A percentile compares a stretch with the other conserved stretches of the same genome.
phyloP scores from a whole-genome alignment of 1,140 invertebrate species.

The Drosophila sproati region DNA sequence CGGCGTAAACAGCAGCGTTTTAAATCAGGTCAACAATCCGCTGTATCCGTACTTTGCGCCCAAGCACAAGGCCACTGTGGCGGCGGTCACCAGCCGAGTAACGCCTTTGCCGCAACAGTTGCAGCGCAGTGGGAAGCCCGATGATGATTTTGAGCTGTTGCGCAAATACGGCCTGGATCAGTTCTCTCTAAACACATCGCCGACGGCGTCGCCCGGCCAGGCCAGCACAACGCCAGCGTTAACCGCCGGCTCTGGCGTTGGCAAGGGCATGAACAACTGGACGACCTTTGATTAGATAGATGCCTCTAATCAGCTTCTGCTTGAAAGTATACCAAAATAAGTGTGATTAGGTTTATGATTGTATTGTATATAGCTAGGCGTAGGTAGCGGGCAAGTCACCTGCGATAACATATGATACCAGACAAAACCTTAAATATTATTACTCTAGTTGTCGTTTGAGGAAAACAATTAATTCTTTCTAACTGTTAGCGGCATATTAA shows the following conservation, averaged over 20 bases:
- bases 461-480: slow-evolving; percentile 34
- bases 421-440: slow-evolving; percentile 61
- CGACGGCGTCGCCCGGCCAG: slow-evolving; percentile 34
- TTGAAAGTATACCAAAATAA: slow-evolving; percentile 73
- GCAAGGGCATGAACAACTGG: slow-evolving; percentile 79
- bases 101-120: slow-evolving; percentile 57
- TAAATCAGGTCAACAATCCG: slow-evolving; percentile 84
- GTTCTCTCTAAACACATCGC: slow-evolving; percentile 66
- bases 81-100: slow-evolving; percentile 61
- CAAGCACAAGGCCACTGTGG: slow-evolving; percentile 77
- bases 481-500: slow-evolving; percentile 41
- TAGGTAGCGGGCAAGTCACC: slow-evolving; percentile 24
- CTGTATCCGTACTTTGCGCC: slow-evolving; percentile 87
- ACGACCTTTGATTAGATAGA: slow-evolving; percentile 80
- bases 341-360: slow-evolving; percentile 68
- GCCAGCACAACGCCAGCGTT: slow-evolving; percentile 33
- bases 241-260: slow-evolving; percentile 24
- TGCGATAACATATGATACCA: slow-evolving; percentile 48
- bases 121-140: slow-evolving; percentile 57
- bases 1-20: slow-evolving; percentile 84
- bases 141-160: slow-evolving; percentile 86
- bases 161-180: slow-evolving; percentile 86
- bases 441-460: slow-evolving; percentile 42
- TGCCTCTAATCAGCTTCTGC: slow-evolving; percentile 12
- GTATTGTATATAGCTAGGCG: slow-evolving; percentile 68